phyloP scores from a whole-genome alignment of 2,797 vertebrate species.

The Orientallactaga sibirica region DNA sequence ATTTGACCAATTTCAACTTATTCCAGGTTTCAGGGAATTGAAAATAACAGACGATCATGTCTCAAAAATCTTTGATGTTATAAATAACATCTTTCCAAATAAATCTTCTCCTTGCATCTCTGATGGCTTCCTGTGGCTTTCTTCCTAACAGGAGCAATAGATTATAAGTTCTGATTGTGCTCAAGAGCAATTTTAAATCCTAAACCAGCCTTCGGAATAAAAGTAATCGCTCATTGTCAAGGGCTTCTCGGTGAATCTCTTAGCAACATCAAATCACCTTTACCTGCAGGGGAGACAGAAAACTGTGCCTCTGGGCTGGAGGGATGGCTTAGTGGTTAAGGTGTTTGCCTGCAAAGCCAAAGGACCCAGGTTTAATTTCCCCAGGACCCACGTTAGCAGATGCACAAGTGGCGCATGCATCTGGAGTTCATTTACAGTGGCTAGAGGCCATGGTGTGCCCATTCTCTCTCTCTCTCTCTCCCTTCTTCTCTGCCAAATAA shows the following conservation, averaged over 20 bases:
- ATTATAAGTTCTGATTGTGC: neutral
- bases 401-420: no score
- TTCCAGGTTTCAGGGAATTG: slow-evolving; percentile 31
- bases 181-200: neutral
- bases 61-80: slow-evolving; percentile 11
- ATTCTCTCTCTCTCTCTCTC: no score
- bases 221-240: slow-evolving; percentile 16
- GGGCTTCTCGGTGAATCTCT: slow-evolving; percentile 21
- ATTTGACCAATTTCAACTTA: slow-evolving; percentile 41
- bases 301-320: neutral
- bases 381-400: no score
- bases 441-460: no score
- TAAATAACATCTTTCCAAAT: slow-evolving; percentile 33
- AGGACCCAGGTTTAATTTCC: no score
- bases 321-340: no score
- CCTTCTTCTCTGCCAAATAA: no score
- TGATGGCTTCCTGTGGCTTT: neutral
- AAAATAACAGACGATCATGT: slow-evolving; percentile 35
- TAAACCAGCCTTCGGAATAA: slow-evolving; percentile 31
- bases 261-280: slow-evolving; percentile 16
- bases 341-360: no score
- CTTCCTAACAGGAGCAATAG: neutral
- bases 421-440: no score
- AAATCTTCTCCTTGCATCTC: slow-evolving; percentile 39
- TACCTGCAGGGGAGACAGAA: neutral